Conservation (phyloP, 2,113 vertebrate genomes). For the Rhegmatorhina hoffmannsi region DNA sequence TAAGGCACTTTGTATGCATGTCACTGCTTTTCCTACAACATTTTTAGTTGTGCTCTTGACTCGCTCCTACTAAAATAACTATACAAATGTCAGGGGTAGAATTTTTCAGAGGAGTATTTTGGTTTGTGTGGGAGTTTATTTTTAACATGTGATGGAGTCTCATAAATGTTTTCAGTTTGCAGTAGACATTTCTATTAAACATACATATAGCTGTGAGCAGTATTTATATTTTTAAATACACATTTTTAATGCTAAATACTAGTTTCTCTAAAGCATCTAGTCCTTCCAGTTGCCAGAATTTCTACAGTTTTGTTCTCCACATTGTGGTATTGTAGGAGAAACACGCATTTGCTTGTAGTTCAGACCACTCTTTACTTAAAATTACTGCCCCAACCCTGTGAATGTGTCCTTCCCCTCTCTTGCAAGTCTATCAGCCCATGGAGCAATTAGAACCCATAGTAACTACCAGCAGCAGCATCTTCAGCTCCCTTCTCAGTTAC, state of each 20-base stretch:
- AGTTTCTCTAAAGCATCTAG: background rate
- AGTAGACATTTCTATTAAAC: conserved; percentile 29
- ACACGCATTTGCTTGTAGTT: background rate
- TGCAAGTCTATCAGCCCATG: background rate
- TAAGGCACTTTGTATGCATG: background rate
- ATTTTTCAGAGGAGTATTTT: conserved; percentile 29
- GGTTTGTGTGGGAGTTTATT: conserved; percentile 39
- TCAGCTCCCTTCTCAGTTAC: background rate
- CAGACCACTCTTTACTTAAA: background rate
- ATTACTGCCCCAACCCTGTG: background rate
- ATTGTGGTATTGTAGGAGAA: background rate
- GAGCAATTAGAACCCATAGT: background rate
- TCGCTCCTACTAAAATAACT: conserved; percentile 28
- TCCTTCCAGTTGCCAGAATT: background rate
- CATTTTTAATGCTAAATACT: background rate
- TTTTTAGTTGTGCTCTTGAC: conserved; percentile 10
- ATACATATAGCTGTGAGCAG: background rate
- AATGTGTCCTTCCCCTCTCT: background rate
- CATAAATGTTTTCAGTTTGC: conserved; percentile 32
- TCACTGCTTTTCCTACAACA: background rate
- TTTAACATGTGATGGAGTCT: conserved; percentile 38
- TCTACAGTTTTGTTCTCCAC: background rate
- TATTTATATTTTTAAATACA: conserved; percentile 24
- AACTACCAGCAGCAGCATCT: background rate
- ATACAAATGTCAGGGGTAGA: conserved; percentile 38